These are phyloP conservation scores for Ostrea edulis DNA, from an alignment of 1,140 invertebrate genomes.

Conservation along the genomic window DNA sequence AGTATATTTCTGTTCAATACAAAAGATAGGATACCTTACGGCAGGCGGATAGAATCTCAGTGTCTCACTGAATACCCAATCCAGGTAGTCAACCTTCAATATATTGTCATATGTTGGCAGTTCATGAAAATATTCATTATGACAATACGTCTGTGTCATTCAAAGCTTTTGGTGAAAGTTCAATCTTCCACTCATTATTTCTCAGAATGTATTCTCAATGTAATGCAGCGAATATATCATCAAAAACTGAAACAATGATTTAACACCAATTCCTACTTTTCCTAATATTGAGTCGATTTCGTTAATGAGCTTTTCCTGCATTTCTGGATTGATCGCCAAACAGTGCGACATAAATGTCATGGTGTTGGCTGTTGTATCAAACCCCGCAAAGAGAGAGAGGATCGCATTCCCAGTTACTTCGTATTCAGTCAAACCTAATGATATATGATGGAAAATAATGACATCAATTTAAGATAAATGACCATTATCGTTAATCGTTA, in stretches of 20 bases:
- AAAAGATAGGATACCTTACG: too few relatives aligned
- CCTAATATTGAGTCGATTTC: conserved; percentile 81
- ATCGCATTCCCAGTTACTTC: conserved; percentile 35
- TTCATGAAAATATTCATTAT: conserved; percentile 51
- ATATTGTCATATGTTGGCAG: neutral
- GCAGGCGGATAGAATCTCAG: conserved; percentile 70
- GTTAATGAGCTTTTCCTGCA: conserved; percentile 82
- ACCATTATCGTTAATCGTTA: too few relatives aligned
- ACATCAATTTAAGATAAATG: too few relatives aligned
- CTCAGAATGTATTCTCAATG: too few relatives aligned
- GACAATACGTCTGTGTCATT: too few relatives aligned
- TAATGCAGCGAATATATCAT: too few relatives aligned
- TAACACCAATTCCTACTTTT: conserved; percentile 48
- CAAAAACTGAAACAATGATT: too few relatives aligned
- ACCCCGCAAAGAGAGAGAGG: conserved; percentile 83
- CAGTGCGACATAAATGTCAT: conserved; percentile 83
- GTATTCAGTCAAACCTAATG: conserved; percentile 54
- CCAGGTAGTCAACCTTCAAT: conserved; percentile 67
- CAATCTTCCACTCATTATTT: too few relatives aligned
- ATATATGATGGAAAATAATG: too few relatives aligned
- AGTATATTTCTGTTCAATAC: too few relatives aligned
- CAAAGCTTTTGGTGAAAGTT: too few relatives aligned
- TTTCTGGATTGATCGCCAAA: too few relatives aligned
- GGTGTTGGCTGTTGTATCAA: conserved; percentile 88
- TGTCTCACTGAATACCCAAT: conserved; percentile 61